Conservation (phyloP, 2,797 vertebrate genomes). For the Sebastes itinus region DNA sequence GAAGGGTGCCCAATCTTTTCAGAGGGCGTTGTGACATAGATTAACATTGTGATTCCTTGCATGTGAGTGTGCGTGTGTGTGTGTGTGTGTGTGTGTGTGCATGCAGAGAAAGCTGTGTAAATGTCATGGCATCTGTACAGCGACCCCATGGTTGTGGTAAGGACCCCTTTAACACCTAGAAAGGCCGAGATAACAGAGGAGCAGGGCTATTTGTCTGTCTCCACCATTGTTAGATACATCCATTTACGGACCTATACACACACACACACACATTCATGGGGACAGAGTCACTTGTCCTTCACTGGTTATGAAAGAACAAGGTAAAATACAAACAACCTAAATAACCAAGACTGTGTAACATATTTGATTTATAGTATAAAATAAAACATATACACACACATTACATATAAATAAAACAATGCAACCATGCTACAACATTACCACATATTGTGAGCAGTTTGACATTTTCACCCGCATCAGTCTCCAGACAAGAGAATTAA, state of each 20-base stretch:
- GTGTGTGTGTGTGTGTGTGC: conserved; percentile 18
- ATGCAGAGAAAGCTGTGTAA: conserved; percentile 46
- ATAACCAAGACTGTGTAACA: not conserved
- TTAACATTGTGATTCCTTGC: conserved; percentile 58
- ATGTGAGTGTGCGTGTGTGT: conserved; percentile 3
- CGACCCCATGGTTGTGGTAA: conserved; percentile 21
- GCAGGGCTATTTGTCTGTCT: conserved; percentile 23
- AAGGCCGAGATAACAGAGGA: conserved; percentile 29
- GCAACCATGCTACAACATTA: not conserved
- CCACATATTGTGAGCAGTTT: conserved; percentile 19
- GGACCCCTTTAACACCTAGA: conserved; percentile 36
- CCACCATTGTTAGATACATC: conserved; percentile 3
- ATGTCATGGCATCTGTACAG: conserved; percentile 59
- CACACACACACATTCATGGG: not conserved
- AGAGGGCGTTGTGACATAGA: conserved; percentile 71
- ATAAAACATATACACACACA: not conserved
- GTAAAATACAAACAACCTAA: not conserved
- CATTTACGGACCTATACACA: not conserved
- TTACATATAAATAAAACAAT: not conserved
- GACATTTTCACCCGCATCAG: conserved; percentile 50
- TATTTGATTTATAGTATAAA: not conserved
- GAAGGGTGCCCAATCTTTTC: conserved; percentile 71
- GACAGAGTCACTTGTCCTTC: not conserved
- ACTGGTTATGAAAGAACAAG: not conserved
- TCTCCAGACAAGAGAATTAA: conserved; percentile 54